phyloP scores from a whole-genome alignment of 2,797 vertebrate species.

The Phalanger gymnotis region DNA sequence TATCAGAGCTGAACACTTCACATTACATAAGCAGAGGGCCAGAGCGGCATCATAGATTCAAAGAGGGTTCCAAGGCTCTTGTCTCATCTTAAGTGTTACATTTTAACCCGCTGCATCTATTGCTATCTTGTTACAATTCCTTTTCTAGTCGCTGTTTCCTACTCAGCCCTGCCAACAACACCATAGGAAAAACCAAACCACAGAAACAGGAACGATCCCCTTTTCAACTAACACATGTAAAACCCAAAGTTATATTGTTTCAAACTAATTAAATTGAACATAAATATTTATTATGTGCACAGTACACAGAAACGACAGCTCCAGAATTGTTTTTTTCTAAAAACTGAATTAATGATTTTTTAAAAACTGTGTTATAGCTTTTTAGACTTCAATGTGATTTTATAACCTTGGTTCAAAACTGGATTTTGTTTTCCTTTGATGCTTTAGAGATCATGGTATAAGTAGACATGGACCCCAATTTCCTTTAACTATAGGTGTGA shows the following conservation, averaged over 20 bases:
- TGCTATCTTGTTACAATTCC: background rate
- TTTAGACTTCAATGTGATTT: slow-evolving; percentile 2
- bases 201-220: background rate
- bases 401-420: slow-evolving; percentile 29
- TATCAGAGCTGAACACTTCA: slow-evolving; percentile 18
- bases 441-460: slow-evolving; percentile 1
- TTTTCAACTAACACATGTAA: slow-evolving; percentile 7
- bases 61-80: background rate
- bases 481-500: background rate
- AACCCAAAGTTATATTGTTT: background rate
- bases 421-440: slow-evolving; percentile 16
- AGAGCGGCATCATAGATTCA: background rate
- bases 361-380: background rate
- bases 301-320: background rate
- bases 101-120: slow-evolving; percentile 5
- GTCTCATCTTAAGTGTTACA: background rate
- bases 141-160: background rate
- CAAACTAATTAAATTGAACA: slow-evolving; percentile 1
- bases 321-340: background rate
- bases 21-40: background rate
- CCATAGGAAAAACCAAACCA: background rate
- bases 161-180: background rate
- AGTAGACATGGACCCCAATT: background rate
- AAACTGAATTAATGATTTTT: background rate
- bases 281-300: slow-evolving; percentile 14